Evolutionary conservation across 2,113 vertebrate genomes (phyloP).

Genomic region (Syrmaticus mikado): DNA sequence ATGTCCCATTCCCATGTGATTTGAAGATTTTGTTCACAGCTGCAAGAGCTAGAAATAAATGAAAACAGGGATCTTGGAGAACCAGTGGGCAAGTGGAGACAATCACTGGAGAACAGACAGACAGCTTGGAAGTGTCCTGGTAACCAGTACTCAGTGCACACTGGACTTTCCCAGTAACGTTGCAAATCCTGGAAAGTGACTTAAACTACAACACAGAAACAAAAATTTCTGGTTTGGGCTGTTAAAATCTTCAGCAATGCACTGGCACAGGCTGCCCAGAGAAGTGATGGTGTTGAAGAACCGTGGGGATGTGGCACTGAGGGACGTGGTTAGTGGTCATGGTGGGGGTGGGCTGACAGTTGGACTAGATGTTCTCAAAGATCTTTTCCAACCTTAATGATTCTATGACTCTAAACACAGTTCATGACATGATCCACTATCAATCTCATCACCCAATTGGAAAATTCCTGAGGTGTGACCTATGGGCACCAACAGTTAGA

Average conservation of each 20-base stretch:
- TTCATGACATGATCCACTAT: background rate
- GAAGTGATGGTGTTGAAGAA: too few relatives aligned
- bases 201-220: background rate
- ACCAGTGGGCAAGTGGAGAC: background rate
- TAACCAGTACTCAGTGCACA: background rate
- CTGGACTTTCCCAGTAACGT: background rate
- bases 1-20: background rate
- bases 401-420: background rate
- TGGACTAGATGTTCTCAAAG: too few relatives aligned
- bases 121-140: background rate
- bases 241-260: background rate
- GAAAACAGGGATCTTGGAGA: background rate
- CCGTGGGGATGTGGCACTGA: too few relatives aligned
- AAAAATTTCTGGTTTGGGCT: background rate
- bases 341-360: too few relatives aligned
- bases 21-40: background rate
- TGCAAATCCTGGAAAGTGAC: too few relatives aligned
- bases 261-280: too few relatives aligned
- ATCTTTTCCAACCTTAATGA: too few relatives aligned
- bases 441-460: background rate
- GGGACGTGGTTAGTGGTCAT: too few relatives aligned
- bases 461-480: background rate
- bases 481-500: background rate
- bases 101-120: background rate
- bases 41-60: background rate